Percentiles rank a stretch among this genome's conserved stretches.
Evolutionary conservation across 2,113 vertebrate species (phyloP).

Genomic region (Aphyosemion australe): DNA sequence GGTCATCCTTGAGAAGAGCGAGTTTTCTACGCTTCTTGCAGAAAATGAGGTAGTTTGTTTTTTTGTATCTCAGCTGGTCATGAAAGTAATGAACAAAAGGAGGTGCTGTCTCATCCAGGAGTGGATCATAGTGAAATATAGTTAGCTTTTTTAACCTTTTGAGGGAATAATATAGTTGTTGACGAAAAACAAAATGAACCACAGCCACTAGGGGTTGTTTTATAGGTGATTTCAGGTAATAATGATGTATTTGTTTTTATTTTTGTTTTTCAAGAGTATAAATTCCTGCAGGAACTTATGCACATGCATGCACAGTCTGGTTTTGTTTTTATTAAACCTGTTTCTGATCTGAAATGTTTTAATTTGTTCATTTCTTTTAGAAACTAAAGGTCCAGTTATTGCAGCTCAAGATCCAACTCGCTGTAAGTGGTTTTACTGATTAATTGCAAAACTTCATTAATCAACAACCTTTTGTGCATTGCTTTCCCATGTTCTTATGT

Average conservation of each 20-base stretch:
- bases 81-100: too few species aligned
- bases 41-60: conserved; percentile 91
- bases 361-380: conserved; percentile 64
- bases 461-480: background rate
- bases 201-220: too few species aligned
- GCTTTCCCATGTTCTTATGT: background rate
- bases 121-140: too few species aligned
- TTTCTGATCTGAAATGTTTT: background rate
- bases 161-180: too few species aligned
- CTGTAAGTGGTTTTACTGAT: conserved; percentile 79
- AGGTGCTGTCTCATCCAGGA: too few species aligned
- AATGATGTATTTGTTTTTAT: background rate
- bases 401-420: conserved; percentile 86
- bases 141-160: too few species aligned
- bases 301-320: background rate
- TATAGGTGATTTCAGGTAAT: too few species aligned
- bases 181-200: too few species aligned
- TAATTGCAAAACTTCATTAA: background rate
- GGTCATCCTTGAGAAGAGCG: conserved; percentile 98
- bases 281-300: too few species aligned
- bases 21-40: conserved; percentile 90
- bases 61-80: background rate
- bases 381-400: conserved; percentile 91
- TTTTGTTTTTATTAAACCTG: background rate
- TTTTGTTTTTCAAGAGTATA: background rate